These are phyloP conservation scores for Heteromormyrus szaboi DNA, from an alignment of 2,797 vertebrate species.

Conservation along the genomic window DNA sequence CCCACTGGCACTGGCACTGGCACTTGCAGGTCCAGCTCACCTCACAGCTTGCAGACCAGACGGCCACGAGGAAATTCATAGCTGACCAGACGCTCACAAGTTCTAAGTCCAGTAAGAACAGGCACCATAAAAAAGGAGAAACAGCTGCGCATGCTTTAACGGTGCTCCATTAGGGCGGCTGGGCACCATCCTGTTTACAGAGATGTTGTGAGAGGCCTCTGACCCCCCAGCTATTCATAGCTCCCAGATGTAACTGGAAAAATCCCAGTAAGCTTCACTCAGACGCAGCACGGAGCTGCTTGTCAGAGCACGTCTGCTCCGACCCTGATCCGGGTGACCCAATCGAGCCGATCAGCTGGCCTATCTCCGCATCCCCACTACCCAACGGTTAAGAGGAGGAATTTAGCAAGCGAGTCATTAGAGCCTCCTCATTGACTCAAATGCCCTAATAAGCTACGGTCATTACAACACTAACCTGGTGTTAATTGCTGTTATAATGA, in stretches of 20 bases:
- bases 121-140: constrained; percentile 14
- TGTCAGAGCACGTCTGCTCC: constrained; percentile 21
- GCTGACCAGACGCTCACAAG: neutral
- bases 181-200: constrained; percentile 7
- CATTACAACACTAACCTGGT: constrained; percentile 35
- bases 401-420: constrained; percentile 35
- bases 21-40: neutral
- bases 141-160: neutral
- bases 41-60: neutral
- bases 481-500: constrained; percentile 51
- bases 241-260: constrained; percentile 33
- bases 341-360: neutral
- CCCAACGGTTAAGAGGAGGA: neutral
- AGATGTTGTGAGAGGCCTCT: constrained; percentile 14
- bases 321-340: constrained; percentile 17
- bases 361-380: neutral
- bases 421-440: constrained; percentile 48
- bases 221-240: constrained; percentile 44
- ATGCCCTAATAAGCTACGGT: constrained; percentile 40
- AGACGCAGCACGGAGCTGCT: neutral
- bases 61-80: neutral
- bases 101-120: constrained; percentile 1
- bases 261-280: neutral
- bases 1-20: neutral
- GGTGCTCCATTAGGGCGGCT: neutral